phyloP scores from a whole-genome alignment of 2,888 invertebrate genomes.

The Nymphalis polychloros region DNA sequence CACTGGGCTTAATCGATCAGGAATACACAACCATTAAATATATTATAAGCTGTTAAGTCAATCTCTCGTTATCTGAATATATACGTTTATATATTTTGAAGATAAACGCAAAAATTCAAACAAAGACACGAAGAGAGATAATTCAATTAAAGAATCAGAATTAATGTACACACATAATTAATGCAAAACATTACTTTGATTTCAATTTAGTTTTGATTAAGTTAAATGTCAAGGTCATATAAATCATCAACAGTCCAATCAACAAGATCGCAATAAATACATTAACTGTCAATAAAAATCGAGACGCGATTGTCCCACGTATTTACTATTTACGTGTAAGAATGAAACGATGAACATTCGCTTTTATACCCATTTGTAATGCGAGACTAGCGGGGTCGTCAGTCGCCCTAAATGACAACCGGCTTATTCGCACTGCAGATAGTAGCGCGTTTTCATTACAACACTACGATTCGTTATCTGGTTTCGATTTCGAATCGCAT shows the following conservation, averaged over 20 bases:
- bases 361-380: conserved; percentile 27
- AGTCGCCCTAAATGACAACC: conserved; percentile 58
- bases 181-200: too few relatives aligned
- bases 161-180: too few relatives aligned
- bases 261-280: neutral
- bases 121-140: too few relatives aligned
- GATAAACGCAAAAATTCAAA: too few relatives aligned
- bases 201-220: too few relatives aligned
- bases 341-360: conserved; percentile 12
- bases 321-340: neutral
- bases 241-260: neutral
- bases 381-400: conserved; percentile 20
- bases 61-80: too few relatives aligned
- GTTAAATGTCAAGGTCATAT: too few relatives aligned
- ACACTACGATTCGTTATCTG: conserved; percentile 11
- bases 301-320: neutral
- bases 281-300: neutral
- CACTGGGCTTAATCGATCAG: too few relatives aligned
- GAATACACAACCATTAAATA: too few relatives aligned
- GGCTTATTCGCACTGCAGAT: conserved; percentile 57
- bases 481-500: neutral
- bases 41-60: too few relatives aligned
- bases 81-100: too few relatives aligned
- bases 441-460: conserved; percentile 50
- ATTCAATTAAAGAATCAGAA: too few relatives aligned